Evolutionary conservation across 2,888 invertebrate species (phyloP), one percentile per base, ranked within the genome.

Genomic region (Drymonia ruficornis): DNA sequence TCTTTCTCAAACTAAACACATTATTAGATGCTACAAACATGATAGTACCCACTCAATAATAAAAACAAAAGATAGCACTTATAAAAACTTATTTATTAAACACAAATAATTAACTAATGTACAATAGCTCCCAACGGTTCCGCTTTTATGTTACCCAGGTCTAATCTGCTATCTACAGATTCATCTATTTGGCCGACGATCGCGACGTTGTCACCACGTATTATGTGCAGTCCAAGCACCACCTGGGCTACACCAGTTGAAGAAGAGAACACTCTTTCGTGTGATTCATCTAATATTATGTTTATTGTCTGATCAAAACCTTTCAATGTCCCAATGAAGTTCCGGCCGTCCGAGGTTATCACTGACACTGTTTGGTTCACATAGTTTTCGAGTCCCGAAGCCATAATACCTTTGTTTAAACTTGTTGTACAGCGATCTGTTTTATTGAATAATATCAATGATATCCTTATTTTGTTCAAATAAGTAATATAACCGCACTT

Each of bases 281-380:
- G 99, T 36, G 99, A 98, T 87, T 99, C 99, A 81, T 99, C 99
- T 64, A 99, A 92, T 74, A 99, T 99, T 65, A 99, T 94, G 84
- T 99, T 99, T 67, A 99, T 98, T n/a, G 99, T 98, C 90, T 99
- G 99, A 89, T 99, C 99, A 88, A 99, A 99, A 31, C 99, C 99
- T 87, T 99, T 99, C 61, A 99, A 87, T 0, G 98, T 98, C 46
- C 99, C 99, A 72, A 99, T 97, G 82, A 99, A 99, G 85, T 98
- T 98, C 68, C 99, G 94, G 44, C 99, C 99, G 91, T 99, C 99
- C 12, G 98, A 96, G 50, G 99, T 99, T 74, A 99, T 98, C 62
- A 99, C 97, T 36, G 98, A 98, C 53, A 99, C 98, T 36, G 97
- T 97, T 90, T 97, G 97, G 86, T 98, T 98, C 12, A 98, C 96